Evolutionary conservation across 2,888 invertebrate species (phyloP).

Genomic region (Neoitamus cyanurus): DNA sequence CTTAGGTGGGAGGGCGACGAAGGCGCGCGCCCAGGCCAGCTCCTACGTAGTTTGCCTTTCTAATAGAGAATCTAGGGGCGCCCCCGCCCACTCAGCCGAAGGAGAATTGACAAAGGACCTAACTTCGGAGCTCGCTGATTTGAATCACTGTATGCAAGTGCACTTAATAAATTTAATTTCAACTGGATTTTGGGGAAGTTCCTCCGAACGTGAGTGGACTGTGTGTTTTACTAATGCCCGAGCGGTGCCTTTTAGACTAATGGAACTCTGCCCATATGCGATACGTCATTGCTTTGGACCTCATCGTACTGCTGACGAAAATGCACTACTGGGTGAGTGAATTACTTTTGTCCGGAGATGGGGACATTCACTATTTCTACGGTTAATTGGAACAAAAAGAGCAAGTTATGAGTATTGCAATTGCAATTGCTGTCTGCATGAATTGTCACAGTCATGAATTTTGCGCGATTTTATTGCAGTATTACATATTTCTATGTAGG

Average conservation of each 20-base stretch:
- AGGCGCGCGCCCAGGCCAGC: background rate
- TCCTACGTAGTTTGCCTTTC: background rate
- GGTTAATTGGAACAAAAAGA: background rate
- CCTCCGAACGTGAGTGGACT: background rate
- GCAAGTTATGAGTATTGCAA: no score
- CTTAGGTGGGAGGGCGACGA: background rate
- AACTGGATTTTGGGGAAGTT: background rate
- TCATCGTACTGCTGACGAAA: background rate
- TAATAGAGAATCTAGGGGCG: background rate
- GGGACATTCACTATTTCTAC: background rate
- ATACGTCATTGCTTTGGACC: background rate
- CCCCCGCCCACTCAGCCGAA: background rate
- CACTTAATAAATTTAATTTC: conserved; percentile 1
- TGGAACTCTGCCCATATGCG: background rate
- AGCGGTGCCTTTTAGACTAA: background rate
- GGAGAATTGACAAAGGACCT: background rate
- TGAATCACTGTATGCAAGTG: background rate
- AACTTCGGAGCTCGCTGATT: background rate
- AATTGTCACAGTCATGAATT: background rate
- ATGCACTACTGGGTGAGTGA: background rate
- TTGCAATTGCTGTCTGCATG: no score
- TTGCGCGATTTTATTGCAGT: background rate
- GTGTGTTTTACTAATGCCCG: background rate
- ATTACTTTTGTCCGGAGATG: background rate
- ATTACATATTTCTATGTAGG: no score